A percentile compares a stretch with the other conserved stretches of the same genome.
phyloP scores from a whole-genome alignment of 2,797 vertebrate species.

The Melanotaenia maccullochi region DNA sequence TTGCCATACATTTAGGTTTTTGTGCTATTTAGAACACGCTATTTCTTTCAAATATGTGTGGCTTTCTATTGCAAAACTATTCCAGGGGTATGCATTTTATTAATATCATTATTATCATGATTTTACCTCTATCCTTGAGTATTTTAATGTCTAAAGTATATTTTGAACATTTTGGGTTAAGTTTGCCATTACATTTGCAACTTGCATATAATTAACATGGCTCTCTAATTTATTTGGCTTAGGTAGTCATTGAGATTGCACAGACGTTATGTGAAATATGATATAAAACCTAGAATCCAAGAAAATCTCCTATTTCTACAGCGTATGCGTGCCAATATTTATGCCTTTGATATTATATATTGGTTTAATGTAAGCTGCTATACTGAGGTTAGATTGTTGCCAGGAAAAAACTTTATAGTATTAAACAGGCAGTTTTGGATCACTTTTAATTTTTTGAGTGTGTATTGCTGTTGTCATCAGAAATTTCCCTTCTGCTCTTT shows the following conservation, averaged over 20 bases:
- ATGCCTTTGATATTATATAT: constrained; percentile 12
- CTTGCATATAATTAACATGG: background rate
- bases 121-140: background rate
- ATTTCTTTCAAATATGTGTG: no score
- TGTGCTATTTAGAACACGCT: background rate
- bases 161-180: background rate
- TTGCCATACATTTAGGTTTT: background rate
- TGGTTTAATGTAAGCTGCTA: constrained; percentile 9
- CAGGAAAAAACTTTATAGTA: constrained; percentile 44
- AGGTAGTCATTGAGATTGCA: background rate
- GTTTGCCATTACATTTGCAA: background rate
- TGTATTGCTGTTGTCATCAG: constrained; percentile 65
- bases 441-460: constrained; percentile 47
- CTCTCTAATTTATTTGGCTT: no score
- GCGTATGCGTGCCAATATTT: constrained; percentile 44
- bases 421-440: constrained; percentile 42
- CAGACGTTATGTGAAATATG: background rate
- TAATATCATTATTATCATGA: background rate
- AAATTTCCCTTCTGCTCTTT: constrained; percentile 67
- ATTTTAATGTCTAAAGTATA: background rate
- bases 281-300: background rate
- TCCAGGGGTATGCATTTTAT: background rate
- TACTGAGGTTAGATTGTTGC: constrained; percentile 38
- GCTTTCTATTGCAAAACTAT: background rate
- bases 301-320: background rate